A percentile compares a stretch with the other conserved stretches of the same genome.
These are phyloP conservation scores for Petrocephalus microphthalmus DNA, from an alignment of 2,113 vertebrate genomes.

Conservation along the genomic window DNA sequence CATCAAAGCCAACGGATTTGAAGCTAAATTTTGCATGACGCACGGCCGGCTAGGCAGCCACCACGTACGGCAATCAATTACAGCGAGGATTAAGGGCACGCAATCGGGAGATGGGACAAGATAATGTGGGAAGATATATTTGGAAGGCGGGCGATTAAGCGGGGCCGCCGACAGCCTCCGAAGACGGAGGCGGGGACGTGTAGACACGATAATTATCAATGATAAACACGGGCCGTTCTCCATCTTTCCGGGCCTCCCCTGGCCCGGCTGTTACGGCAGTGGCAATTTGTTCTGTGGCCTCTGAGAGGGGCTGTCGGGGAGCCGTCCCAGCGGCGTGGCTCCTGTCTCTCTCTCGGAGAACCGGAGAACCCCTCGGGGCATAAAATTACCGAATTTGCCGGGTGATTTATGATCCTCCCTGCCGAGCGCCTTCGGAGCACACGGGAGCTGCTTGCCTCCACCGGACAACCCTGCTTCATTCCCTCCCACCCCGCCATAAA, in stretches of 20 bases:
- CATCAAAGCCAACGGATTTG: constrained; percentile 61
- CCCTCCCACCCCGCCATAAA: background rate
- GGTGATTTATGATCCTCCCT: constrained; percentile 64
- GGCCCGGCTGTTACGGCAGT: constrained; percentile 28
- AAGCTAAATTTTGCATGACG: constrained; percentile 71
- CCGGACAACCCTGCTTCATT: constrained; percentile 29
- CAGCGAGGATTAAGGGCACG: constrained; percentile 68
- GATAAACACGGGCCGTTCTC: constrained; percentile 44
- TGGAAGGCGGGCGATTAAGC: constrained; percentile 66
- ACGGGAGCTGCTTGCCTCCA: constrained; percentile 36
- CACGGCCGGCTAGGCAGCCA: constrained; percentile 61
- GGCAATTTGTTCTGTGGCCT: constrained; percentile 48
- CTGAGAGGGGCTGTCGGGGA: constrained; percentile 59
- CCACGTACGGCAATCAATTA: constrained; percentile 67
- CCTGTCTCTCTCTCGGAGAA: constrained; percentile 56
- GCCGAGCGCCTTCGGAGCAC: constrained; percentile 55
- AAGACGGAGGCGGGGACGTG: constrained; percentile 55
- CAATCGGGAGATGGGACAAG: constrained; percentile 75
- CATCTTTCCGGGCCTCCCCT: constrained; percentile 33
- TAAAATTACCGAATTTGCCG: constrained; percentile 60
- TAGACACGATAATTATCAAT: constrained; percentile 58
- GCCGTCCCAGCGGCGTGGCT: constrained; percentile 47
- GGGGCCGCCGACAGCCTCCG: constrained; percentile 54
- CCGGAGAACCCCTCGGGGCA: constrained; percentile 58
- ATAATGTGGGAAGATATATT: constrained; percentile 70